phyloP scores from a whole-genome alignment of 2,797 vertebrate species.

The Myiothlypis chrysogaster region DNA sequence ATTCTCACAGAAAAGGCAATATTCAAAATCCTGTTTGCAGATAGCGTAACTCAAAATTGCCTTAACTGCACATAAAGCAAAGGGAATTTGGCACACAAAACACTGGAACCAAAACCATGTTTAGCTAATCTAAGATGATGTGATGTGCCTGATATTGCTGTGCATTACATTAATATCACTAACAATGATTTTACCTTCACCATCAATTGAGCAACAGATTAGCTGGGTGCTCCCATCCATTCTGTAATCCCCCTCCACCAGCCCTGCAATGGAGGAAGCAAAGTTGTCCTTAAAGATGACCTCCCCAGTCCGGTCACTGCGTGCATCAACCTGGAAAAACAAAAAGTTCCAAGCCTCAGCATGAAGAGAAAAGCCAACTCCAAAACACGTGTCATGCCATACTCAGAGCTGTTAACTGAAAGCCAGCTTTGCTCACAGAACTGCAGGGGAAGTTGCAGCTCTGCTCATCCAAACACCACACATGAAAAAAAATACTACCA shows the following conservation, averaged over 20 bases:
- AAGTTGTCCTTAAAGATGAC: conserved; percentile 99
- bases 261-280: conserved; percentile 88
- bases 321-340: conserved; percentile 89
- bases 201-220: conserved; percentile 93
- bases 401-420: background rate
- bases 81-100: background rate
- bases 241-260: conserved; percentile 95
- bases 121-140: background rate
- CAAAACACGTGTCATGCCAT: background rate
- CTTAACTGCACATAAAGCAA: background rate
- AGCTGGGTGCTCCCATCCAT: conserved; percentile 92
- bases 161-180: background rate
- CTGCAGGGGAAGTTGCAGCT: background rate
- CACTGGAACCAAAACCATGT: background rate
- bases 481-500: background rate
- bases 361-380: background rate
- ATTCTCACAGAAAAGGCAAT: background rate
- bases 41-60: background rate
- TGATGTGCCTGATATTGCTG: background rate
- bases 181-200: conserved; percentile 82
- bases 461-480: background rate
- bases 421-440: background rate
- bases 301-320: conserved; percentile 94
- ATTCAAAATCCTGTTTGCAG: background rate
- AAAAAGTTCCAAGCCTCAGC: background rate